Conservation (phyloP, 2,797 vertebrate species). For the Pangasius krempfi region DNA sequence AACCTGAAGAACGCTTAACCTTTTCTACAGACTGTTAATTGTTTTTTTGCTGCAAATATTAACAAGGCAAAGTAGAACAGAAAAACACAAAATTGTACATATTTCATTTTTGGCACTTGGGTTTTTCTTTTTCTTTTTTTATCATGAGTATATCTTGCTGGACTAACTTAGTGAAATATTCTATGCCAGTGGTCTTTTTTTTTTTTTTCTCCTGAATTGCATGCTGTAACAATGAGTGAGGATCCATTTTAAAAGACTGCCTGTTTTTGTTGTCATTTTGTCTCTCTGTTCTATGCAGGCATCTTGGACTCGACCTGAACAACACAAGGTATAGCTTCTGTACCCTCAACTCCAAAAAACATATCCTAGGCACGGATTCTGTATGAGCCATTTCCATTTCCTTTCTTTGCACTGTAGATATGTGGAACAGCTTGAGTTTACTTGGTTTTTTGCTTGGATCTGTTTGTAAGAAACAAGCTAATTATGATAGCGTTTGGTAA, state of each 20-base stretch:
- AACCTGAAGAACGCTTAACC: neutral
- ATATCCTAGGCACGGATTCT: constrained; percentile 56
- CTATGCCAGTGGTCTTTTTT: neutral
- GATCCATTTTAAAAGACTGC: constrained; percentile 79
- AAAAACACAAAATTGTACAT: neutral
- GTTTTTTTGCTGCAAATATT: neutral
- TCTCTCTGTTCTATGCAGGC: constrained; percentile 96
- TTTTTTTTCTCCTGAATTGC: neutral
- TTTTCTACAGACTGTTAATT: constrained; percentile 1
- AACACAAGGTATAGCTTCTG: constrained; percentile 96
- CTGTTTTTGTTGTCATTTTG: constrained; percentile 79
- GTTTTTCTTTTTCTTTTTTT: neutral
- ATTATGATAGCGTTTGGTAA: neutral
- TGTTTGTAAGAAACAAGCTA: neutral
- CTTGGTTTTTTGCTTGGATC: neutral
- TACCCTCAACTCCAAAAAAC: constrained; percentile 69
- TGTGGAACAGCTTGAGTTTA: neutral
- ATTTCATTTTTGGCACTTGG: neutral
- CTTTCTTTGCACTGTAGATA: neutral
- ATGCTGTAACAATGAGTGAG: constrained; percentile 63
- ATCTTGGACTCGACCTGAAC: constrained; percentile 98
- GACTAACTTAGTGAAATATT: neutral
- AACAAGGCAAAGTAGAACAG: neutral
- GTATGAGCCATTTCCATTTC: constrained; percentile 53
- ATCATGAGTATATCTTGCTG: neutral